Base-by-base conservation (phyloP, 2,113 vertebrate species). In the Thamnaconus septentrionalis region DNA sequence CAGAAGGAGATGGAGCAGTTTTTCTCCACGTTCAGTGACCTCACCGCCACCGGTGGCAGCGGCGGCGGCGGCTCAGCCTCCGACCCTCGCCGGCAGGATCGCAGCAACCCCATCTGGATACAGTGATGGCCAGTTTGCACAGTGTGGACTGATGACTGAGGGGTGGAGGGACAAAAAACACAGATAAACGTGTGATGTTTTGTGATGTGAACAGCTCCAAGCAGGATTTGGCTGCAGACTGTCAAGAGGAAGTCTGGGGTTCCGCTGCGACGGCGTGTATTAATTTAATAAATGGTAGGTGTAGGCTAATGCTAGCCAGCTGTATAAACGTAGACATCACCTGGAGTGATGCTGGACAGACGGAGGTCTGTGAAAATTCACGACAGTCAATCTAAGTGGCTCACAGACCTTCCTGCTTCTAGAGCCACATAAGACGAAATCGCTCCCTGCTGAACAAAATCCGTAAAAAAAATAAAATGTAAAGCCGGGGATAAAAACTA, bases 1-100 rank as follows among this genome's bases (percentile, higher is more conserved):
- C 97, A 99, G 90, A 98, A 96, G 59, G 97, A 99, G 82, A 99
- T 99, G 97, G 97, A 99, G 85, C 96, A 99, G 87, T 99, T 99
- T 73, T 99, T 98, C 83, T 97, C 97, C 57, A 98, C 97, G 0
- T 98, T 98, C 7, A 96, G 96, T 12, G 97, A 98, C 77, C 83
- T 99, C 75, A 97, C 96, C 0, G 93, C 95, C 12, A 93, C 69
- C 79, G 91, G 48, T n/a, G 48, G 79, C 91, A 92, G 65, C 90
- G 80, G 68, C 81, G 91, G 79, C 91, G 92, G 66, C 90, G 80
- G 89, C 89, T 61, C 80, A 87, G 93, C 86, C 53, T 3, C 77
- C 42, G 95, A 98, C 56, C 92, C 94, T n/a, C 92, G 92, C 57
- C 91, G 94, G 76, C 90, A 94, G 3, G 96, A 98, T 75, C 91